Percentiles rank a stretch among this genome's conserved stretches.
Evolutionary conservation across 2,888 invertebrate genomes (phyloP).

Genomic region (Caenorhabditis afra): DNA sequence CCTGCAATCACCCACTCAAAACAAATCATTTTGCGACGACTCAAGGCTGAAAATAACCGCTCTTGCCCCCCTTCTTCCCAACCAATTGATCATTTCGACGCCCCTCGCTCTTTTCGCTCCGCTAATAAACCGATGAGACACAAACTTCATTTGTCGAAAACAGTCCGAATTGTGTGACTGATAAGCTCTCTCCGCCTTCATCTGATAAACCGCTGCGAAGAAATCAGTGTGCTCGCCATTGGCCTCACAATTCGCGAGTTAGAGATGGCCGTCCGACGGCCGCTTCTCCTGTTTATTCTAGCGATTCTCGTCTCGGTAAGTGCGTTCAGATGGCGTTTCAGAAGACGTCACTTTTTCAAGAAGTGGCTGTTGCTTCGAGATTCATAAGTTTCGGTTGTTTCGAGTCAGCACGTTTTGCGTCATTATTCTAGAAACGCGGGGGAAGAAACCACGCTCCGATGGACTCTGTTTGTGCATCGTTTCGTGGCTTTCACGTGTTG

Average conservation of each 20-base stretch:
- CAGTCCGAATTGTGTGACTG: constrained; percentile 42
- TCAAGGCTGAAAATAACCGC: constrained; percentile 27
- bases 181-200: constrained; percentile 1
- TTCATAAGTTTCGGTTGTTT: too few species aligned
- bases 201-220: constrained; percentile 19
- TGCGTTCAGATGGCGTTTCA: not conserved
- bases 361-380: too few species aligned
- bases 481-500: too few species aligned
- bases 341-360: not conserved
- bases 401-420: too few species aligned
- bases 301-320: constrained; percentile 32
- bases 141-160: constrained; percentile 54
- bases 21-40: constrained; percentile 40
- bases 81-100: not conserved
- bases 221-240: constrained; percentile 35
- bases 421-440: too few species aligned
- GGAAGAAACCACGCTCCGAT: too few species aligned
- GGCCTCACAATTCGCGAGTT: constrained; percentile 26
- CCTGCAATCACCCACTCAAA: not conserved
- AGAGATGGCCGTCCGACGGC: constrained; percentile 37
- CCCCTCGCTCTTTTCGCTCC: constrained; percentile 7
- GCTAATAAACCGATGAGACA: constrained; percentile 27
- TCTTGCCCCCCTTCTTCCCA: not conserved
- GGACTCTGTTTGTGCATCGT: too few species aligned
- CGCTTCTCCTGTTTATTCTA: constrained; percentile 26